phyloP scores from a whole-genome alignment of 2,113 vertebrate genomes.

The Sitta europaea region DNA sequence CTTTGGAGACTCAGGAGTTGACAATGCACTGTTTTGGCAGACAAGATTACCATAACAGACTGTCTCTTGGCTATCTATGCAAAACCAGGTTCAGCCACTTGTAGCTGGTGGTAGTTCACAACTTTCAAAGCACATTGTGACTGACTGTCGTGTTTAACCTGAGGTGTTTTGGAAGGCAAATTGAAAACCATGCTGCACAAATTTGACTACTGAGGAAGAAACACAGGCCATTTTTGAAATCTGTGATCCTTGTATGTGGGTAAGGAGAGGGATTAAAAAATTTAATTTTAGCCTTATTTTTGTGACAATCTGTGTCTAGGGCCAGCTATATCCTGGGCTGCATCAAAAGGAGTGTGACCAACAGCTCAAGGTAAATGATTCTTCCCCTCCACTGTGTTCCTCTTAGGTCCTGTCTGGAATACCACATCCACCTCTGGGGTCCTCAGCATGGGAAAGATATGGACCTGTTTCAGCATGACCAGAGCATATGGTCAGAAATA shows the following conservation, averaged over 20 bases:
- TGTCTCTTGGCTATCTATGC: neutral
- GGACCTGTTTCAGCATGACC: neutral
- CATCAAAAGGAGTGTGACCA: neutral
- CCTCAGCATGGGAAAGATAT: neutral
- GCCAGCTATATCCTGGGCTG: neutral
- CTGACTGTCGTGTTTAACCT: neutral
- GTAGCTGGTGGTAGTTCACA: neutral
- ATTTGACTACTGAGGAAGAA: neutral
- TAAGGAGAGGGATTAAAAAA: neutral
- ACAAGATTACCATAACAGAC: neutral
- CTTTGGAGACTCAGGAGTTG: neutral
- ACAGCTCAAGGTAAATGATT: neutral
- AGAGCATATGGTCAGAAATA: neutral
- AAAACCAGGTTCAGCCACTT: neutral
- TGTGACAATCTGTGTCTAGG: neutral
- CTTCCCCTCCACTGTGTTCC: neutral
- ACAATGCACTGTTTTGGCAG: neutral
- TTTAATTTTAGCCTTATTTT: neutral
- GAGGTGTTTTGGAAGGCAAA: neutral
- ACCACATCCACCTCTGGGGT: neutral
- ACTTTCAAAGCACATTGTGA: neutral
- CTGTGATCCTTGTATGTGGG: rapidly evolving
- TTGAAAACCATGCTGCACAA: neutral
- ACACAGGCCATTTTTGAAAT: neutral
- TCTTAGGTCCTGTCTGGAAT: neutral